Percentiles rank a stretch among this genome's conserved stretches.
These are phyloP conservation scores for Balaeniceps rex DNA, from an alignment of 2,113 vertebrate genomes.

Conservation along the genomic window DNA sequence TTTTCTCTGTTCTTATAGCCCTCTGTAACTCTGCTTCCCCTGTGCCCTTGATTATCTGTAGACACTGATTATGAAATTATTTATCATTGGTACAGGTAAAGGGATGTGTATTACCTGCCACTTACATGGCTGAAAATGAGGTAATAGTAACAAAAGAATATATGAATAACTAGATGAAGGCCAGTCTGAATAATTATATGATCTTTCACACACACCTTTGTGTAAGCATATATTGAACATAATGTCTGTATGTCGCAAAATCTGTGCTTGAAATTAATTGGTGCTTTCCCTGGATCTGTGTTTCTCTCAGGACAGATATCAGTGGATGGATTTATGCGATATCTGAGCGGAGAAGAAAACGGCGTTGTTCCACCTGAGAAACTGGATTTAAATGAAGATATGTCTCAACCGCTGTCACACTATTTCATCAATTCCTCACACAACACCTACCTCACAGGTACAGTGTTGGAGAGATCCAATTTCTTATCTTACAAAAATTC, in stretches of 20 bases:
- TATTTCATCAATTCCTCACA: constrained; percentile 99
- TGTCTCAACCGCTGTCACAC: constrained; percentile 94
- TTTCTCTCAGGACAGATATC: constrained; percentile 91
- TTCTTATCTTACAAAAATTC: background rate
- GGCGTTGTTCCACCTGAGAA: constrained; percentile 95
- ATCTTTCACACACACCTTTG: background rate
- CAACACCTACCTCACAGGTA: constrained; percentile 99
- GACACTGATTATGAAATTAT: background rate
- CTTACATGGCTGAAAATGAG: background rate
- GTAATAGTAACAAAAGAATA: background rate
- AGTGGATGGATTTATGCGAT: constrained; percentile 91
- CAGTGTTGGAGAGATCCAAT: background rate
- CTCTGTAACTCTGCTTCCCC: background rate
- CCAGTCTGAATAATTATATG: background rate
- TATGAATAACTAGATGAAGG: background rate
- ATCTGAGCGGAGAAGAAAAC: constrained; percentile 94
- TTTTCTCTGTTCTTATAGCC: background rate
- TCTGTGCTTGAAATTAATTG: background rate
- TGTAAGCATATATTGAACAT: background rate
- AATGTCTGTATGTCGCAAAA: no score
- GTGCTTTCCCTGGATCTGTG: background rate
- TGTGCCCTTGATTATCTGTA: background rate
- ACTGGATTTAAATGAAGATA: constrained; percentile 98
- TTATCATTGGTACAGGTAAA: background rate
- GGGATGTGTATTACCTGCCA: background rate